These are phyloP conservation scores for Hemicordylus capensis DNA, from an alignment of 2,113 vertebrate genomes.

Conservation along the genomic window DNA sequence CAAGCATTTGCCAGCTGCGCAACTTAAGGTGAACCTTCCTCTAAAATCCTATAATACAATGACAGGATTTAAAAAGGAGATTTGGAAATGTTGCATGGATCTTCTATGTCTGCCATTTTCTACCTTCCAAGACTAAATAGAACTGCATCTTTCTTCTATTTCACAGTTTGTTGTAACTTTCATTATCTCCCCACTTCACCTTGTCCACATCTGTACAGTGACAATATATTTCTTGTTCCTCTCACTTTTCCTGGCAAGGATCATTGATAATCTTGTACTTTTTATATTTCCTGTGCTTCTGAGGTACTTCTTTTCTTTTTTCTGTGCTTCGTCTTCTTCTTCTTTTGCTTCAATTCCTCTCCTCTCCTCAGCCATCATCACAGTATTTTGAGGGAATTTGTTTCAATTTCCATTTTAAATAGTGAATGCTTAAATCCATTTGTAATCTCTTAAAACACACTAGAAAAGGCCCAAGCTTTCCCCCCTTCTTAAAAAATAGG, in stretches of 20 bases:
- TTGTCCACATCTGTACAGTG: slow-evolving; percentile 59
- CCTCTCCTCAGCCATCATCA: slow-evolving; percentile 41
- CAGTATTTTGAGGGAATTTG: slow-evolving; percentile 56
- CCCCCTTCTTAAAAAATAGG: slow-evolving; percentile 37
- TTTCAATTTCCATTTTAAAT: slow-evolving; percentile 65
- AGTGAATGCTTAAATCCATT: slow-evolving; percentile 58
- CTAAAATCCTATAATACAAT: slow-evolving; percentile 67
- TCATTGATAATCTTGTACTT: slow-evolving; percentile 62
- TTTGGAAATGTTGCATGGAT: slow-evolving; percentile 53
- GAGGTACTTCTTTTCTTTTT: slow-evolving; percentile 31
- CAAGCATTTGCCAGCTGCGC: too few relatives aligned
- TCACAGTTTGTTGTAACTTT: slow-evolving; percentile 67
- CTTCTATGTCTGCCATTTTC: slow-evolving; percentile 66
- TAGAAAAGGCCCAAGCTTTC: slow-evolving; percentile 6
- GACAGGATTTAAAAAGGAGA: slow-evolving; percentile 59
- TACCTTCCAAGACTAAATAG: slow-evolving; percentile 63
- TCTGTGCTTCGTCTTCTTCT: background rate
- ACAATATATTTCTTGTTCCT: slow-evolving; percentile 64
- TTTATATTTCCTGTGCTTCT: slow-evolving; percentile 61
- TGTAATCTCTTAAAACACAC: slow-evolving; percentile 40
- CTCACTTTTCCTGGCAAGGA: slow-evolving; percentile 67
- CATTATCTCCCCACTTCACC: slow-evolving; percentile 63
- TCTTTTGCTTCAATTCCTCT: background rate
- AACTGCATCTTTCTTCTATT: slow-evolving; percentile 69
- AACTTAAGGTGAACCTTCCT: too few relatives aligned